Conservation (phyloP, 2,797 vertebrate genomes). For the Forpus xanthops region DNA sequence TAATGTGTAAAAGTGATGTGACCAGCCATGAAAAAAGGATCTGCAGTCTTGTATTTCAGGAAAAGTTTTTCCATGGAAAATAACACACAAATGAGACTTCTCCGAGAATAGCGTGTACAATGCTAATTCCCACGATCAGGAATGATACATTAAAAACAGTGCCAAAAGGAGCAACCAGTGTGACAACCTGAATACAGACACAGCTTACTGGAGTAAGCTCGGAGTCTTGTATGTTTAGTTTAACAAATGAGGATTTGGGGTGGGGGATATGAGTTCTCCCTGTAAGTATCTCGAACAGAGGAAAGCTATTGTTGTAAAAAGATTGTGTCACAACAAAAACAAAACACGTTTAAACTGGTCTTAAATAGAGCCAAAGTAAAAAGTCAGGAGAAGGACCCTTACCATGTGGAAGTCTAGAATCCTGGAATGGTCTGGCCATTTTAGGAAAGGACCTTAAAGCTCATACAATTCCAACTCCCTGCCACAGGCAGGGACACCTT, state of each 20-base stretch:
- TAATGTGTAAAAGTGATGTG: neutral
- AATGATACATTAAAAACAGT: neutral
- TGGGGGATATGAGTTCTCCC: neutral
- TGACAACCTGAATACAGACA: neutral
- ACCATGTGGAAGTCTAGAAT: neutral
- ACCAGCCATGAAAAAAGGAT: accelerated
- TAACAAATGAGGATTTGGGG: neutral
- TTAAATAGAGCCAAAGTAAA: neutral
- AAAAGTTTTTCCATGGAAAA: neutral
- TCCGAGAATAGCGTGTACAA: neutral
- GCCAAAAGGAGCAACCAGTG: neutral
- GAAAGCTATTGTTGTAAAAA: neutral
- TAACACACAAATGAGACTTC: neutral
- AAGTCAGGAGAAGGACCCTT: neutral
- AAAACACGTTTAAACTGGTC: neutral
- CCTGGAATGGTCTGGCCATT: neutral
- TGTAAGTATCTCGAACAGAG: neutral
- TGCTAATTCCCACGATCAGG: neutral
- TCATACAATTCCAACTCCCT: neutral
- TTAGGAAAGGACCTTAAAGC: neutral
- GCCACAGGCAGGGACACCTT: neutral
- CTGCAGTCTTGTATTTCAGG: neutral
- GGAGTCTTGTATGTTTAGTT: neutral
- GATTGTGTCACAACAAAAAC: neutral
- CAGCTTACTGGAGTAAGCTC: accelerated